Evolutionary conservation across 2,888 invertebrate genomes (phyloP).

Genomic region (Drosophila niveifrons): DNA sequence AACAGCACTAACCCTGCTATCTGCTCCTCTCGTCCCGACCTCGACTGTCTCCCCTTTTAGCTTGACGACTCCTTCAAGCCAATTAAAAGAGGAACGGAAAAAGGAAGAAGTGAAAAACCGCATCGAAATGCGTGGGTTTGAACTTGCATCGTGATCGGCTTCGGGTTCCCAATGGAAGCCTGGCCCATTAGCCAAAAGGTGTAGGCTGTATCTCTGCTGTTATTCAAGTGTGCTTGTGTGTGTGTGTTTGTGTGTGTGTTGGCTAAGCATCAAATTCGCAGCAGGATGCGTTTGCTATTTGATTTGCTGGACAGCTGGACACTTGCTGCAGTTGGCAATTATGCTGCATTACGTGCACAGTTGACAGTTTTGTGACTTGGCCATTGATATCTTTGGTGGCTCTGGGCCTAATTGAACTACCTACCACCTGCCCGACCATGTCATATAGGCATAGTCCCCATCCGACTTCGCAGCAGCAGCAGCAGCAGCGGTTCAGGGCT

Average conservation of each 20-base stretch:
- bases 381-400: constrained; percentile 61
- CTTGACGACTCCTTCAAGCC: constrained; percentile 72
- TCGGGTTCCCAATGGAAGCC: constrained; percentile 63
- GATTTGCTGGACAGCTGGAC: constrained; percentile 74
- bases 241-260: constrained; percentile 31
- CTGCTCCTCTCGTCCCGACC: constrained; percentile 19
- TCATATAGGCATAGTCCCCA: constrained; percentile 33
- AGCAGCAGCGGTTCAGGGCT: constrained; percentile 7
- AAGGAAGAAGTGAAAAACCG: constrained; percentile 27
- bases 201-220: constrained; percentile 55
- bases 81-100: constrained; percentile 82
- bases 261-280: constrained; percentile 77
- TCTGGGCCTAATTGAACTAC: constrained; percentile 72
- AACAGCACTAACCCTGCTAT: constrained; percentile 45
- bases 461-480: constrained; percentile 9
- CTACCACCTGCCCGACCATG: constrained; percentile 60
- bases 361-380: constrained; percentile 71
- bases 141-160: constrained; percentile 62
- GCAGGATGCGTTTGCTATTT: constrained; percentile 74
- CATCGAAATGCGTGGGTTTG: constrained; percentile 70
- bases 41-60: neutral
- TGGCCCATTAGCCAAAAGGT: constrained; percentile 79
- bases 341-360: constrained; percentile 74
- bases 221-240: constrained; percentile 3
- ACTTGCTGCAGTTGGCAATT: constrained; percentile 74